Base-by-base conservation (phyloP, 2,113 vertebrate species). In the Xiphorhynchus elegans region DNA sequence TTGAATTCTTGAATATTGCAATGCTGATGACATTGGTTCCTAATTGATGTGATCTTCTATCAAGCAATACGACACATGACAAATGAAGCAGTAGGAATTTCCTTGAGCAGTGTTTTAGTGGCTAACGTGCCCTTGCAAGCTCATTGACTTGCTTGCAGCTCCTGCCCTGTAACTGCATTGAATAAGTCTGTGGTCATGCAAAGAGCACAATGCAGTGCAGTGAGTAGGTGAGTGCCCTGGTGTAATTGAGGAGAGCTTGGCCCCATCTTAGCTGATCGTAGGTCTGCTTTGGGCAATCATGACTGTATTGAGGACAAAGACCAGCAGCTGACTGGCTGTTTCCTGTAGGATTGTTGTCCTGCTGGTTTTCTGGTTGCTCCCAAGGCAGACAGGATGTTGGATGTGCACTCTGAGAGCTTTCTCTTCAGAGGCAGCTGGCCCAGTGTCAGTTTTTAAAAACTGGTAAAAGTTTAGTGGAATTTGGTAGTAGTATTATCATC, bases 401-500 rank as follows among this genome's bases (percentile, higher is more conserved):
- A 1, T 25, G 58, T 75, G 66, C 46, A 12, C 35, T 63, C 70
- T 35, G 75, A 60, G 47, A 0, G 0, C 62, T 58, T 3, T 2
- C 35, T 74, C 59, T 66, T 73, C 2, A 4, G 78, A 39, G 46
- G n/a, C 55, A 58, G 12, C 50, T 90, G 82, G 26, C 39, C 29
- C 40, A 11, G 6, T 44, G 39, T 77, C 60, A 68, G 0, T 50
- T 81, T 37, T 50, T 81, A 26, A 44, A 66, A 64, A 52, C 37
- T 42, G 19, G 50, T 56, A 17, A 53, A 78, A 60, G 13, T 59
- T 63, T 31, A 77, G 40, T 64, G 52, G 79, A 85, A 44, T 78
- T 29, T 42, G 60, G 18, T 63, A 42, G 12, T 42, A 20, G 12
- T 40, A 29, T 63, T 39, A 40, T 40, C 39, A 55, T 58, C 55